phyloP scores from a whole-genome alignment of 2,113 vertebrate genomes.

The Leucosticte australis region DNA sequence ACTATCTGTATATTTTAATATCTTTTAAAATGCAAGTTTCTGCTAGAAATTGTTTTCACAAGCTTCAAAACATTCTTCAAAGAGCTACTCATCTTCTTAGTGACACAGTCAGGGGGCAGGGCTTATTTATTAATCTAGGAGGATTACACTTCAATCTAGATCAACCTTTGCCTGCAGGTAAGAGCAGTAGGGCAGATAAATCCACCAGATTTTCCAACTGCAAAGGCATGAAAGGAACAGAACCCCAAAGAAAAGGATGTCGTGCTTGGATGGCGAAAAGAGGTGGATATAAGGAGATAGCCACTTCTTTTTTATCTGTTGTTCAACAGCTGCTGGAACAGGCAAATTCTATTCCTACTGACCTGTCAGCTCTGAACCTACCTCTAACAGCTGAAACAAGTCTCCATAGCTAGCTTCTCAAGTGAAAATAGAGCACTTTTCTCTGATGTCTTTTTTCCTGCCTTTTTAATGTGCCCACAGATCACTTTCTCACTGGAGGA shows the following conservation, averaged over 20 bases:
- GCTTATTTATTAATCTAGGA: slow-evolving; percentile 19
- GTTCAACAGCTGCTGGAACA: neutral
- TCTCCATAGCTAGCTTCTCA: neutral
- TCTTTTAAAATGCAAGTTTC: neutral
- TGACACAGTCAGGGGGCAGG: slow-evolving; percentile 4
- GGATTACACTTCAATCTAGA: neutral
- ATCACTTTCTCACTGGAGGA: neutral
- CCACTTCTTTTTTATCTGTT: neutral
- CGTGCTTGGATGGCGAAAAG: neutral
- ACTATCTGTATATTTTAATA: neutral
- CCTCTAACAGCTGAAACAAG: neutral
- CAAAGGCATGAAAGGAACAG: neutral
- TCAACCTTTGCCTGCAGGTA: slow-evolving; percentile 8
- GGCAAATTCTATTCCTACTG: neutral
- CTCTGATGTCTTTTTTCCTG: neutral
- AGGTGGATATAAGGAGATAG: neutral
- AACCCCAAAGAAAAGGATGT: neutral
- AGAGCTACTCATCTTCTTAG: slow-evolving; percentile 13
- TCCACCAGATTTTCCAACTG: neutral
- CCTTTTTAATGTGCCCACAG: neutral
- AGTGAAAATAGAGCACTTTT: neutral
- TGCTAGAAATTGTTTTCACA: neutral
- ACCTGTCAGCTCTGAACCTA: neutral
- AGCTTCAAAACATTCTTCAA: neutral
- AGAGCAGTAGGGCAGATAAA: neutral